Conservation (phyloP, 2,113 vertebrate genomes). For the Ascaphus truei region DNA sequence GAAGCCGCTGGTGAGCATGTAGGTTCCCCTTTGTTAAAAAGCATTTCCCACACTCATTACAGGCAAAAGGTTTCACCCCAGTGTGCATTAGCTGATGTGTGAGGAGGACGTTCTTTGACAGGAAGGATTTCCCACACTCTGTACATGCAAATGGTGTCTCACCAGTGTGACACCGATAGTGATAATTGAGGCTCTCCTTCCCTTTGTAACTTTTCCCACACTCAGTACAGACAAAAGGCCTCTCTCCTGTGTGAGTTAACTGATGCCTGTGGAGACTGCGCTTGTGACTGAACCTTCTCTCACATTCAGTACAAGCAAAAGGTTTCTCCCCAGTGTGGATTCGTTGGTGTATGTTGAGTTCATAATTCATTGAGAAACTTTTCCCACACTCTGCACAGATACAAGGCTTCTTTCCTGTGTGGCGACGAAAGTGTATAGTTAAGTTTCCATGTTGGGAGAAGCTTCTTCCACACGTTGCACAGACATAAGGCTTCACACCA, state of each 20-base stretch:
- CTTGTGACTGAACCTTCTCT: neutral
- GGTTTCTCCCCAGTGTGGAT: slow-evolving; percentile 47
- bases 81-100: too few species aligned
- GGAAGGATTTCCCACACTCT: neutral
- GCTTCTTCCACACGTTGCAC: slow-evolving; percentile 44
- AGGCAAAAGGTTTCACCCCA: too few species aligned
- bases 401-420: slow-evolving; percentile 48
- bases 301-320: neutral
- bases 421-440: slow-evolving; percentile 45
- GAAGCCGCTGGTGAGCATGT: too few species aligned
- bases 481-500: slow-evolving; percentile 49
- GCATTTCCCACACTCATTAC: too few species aligned
- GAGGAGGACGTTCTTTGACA: neutral
- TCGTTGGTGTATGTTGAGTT: slow-evolving; percentile 45
- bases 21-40: too few species aligned
- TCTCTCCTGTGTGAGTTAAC: neutral
- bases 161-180: neutral
- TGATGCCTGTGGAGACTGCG: neutral
- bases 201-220: neutral
- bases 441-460: slow-evolving; percentile 49
- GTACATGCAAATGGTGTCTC: neutral
- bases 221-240: neutral
- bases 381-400: slow-evolving; percentile 43
- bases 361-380: slow-evolving; percentile 46
- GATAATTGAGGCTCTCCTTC: neutral